Percentiles rank a stretch among this genome's conserved stretches.
Conservation (phyloP, 2,113 vertebrate genomes). For the Crotalus helleri region DNA sequence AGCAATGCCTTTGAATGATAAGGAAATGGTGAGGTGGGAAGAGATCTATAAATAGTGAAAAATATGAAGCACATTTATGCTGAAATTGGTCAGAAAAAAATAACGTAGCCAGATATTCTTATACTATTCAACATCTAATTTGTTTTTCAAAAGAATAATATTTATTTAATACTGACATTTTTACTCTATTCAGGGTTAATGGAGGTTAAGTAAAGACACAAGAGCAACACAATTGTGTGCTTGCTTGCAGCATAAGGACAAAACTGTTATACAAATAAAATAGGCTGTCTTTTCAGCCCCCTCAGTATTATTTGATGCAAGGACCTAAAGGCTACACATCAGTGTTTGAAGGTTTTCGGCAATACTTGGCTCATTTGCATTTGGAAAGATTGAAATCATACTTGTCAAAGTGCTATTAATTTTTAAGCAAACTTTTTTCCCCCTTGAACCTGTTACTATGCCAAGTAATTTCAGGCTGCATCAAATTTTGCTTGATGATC, state of each 20-base stretch:
- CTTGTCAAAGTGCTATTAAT: slow-evolving; percentile 63
- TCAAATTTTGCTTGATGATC: slow-evolving; percentile 63
- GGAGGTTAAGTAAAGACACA: slow-evolving; percentile 68
- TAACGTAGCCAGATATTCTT: slow-evolving; percentile 33
- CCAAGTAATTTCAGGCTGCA: slow-evolving; percentile 56
- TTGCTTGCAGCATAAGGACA: slow-evolving; percentile 58
- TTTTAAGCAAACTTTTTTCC: slow-evolving; percentile 61
- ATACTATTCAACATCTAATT: slow-evolving; percentile 53
- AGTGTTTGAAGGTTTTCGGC: slow-evolving; percentile 57
- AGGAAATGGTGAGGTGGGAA: background rate
- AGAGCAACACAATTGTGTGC: slow-evolving; percentile 56
- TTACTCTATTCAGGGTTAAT: slow-evolving; percentile 59
- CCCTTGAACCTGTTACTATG: slow-evolving; percentile 59
- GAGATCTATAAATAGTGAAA: slow-evolving; percentile 2
- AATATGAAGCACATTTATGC: slow-evolving; percentile 15
- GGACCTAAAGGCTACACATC: slow-evolving; percentile 43
- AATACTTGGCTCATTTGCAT: slow-evolving; percentile 53
- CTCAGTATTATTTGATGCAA: slow-evolving; percentile 57
- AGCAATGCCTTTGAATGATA: background rate
- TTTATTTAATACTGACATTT: slow-evolving; percentile 65
- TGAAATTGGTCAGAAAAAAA: slow-evolving; percentile 10
- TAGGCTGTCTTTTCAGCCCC: slow-evolving; percentile 53
- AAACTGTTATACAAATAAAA: slow-evolving; percentile 56
- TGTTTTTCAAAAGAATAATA: slow-evolving; percentile 59
- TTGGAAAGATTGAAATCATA: slow-evolving; percentile 65